Percentiles rank a stretch among this genome's conserved stretches.
These are phyloP conservation scores for Paramormyrops kingsleyae DNA, from an alignment of 2,113 vertebrate species.

Conservation along the genomic window DNA sequence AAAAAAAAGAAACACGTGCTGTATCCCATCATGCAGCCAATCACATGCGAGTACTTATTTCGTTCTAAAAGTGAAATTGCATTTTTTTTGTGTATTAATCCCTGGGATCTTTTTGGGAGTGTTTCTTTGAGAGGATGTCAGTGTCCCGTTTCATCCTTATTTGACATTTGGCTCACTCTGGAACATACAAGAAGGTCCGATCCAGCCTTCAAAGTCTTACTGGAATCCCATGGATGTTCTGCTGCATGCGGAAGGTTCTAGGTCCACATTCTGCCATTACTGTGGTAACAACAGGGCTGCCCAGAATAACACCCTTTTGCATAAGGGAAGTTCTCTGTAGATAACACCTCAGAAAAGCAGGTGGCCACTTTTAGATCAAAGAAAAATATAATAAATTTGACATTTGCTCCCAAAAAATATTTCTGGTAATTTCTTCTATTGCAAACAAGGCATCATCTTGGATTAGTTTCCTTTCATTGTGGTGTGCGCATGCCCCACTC, in stretches of 20 bases:
- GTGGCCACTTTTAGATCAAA: neutral
- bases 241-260: neutral
- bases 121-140: neutral
- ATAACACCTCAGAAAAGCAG: neutral
- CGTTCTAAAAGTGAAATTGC: neutral
- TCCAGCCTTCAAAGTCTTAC: neutral
- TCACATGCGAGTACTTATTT: neutral
- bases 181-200: constrained; percentile 8
- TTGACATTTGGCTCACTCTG: constrained; percentile 35
- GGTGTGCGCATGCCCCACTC: neutral
- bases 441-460: constrained; percentile 11
- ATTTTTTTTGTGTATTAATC: neutral
- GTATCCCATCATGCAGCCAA: neutral
- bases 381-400: neutral
- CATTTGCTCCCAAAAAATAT: constrained; percentile 3
- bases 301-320: neutral
- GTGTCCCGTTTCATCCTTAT: neutral
- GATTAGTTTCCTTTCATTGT: neutral
- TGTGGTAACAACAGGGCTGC: neutral
- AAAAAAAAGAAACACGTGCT: neutral
- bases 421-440: constrained; percentile 9
- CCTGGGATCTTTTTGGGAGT: neutral
- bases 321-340: neutral
- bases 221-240: neutral
- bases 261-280: neutral